A percentile compares a stretch with the other conserved stretches of the same genome.
phyloP scores from a whole-genome alignment of 2,888 invertebrate genomes.

The Shargacucullia verbasci region DNA sequence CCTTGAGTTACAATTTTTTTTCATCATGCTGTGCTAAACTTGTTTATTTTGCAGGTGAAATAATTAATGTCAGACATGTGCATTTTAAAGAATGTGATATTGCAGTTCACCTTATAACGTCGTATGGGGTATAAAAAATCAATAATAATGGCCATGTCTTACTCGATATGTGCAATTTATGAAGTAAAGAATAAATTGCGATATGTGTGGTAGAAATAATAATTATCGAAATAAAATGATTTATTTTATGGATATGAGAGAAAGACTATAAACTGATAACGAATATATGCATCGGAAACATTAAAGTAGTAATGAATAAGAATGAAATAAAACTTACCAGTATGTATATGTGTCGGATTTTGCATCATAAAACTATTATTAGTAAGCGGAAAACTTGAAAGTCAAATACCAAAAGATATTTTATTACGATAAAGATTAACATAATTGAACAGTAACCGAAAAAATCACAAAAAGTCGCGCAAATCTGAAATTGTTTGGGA shows the following conservation, averaged over 20 bases:
- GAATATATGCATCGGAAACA: no score
- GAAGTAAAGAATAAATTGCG: neutral
- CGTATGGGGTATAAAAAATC: constrained; percentile 1
- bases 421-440: constrained; percentile 56
- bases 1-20: constrained; percentile 41
- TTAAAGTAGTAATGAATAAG: no score
- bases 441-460: constrained; percentile 53
- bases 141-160: no score
- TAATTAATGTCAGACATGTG: constrained; percentile 23
- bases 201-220: constrained; percentile 5
- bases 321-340: no score
- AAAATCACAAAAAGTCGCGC: constrained; percentile 37
- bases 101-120: constrained; percentile 4
- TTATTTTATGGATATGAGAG: constrained; percentile 23
- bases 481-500: constrained; percentile 54
- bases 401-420: constrained; percentile 40
- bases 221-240: constrained; percentile 30
- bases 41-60: constrained; percentile 41
- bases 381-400: constrained; percentile 24
- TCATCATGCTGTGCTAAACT: constrained; percentile 31
- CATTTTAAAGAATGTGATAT: constrained; percentile 21
- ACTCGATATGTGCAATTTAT: no score
- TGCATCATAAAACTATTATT: constrained; percentile 17
- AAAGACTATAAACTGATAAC: constrained; percentile 2
- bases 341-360: no score